Percentiles rank a stretch among this genome's conserved stretches.
Conservation (phyloP, 2,888 invertebrate species). For the Erpobdella octoculata region DNA sequence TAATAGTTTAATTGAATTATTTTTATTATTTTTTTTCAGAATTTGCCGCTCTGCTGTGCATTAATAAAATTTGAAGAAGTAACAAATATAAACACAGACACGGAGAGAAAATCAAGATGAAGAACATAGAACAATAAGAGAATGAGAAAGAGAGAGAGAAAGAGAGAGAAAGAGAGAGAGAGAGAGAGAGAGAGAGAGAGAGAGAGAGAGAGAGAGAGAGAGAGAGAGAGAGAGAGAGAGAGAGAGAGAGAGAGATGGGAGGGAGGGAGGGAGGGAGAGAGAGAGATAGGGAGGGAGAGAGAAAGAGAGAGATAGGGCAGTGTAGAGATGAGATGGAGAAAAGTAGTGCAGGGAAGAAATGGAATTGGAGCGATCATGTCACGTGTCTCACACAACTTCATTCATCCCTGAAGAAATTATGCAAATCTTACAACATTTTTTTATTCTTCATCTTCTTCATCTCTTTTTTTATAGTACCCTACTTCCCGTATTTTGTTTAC, state of each 20-base stretch:
- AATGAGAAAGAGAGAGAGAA: conserved; percentile 15
- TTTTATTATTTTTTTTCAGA: background rate
- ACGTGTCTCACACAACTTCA: too few relatives aligned
- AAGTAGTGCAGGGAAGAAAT: too few relatives aligned
- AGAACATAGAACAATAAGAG: background rate
- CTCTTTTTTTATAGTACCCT: too few relatives aligned
- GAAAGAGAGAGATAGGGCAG: too few relatives aligned
- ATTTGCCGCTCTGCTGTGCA: conserved; percentile 12
- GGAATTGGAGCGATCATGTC: too few relatives aligned
- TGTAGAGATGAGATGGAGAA: background rate
- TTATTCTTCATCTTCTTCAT: background rate
- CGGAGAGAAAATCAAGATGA: background rate
- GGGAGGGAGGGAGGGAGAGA: conserved; percentile 10
- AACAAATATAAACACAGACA: background rate
- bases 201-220: conserved; percentile 7
- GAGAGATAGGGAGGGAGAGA: too few relatives aligned
- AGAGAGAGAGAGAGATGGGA: background rate
- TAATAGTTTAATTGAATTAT: too few relatives aligned
- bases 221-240: background rate
- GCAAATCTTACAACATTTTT: background rate
- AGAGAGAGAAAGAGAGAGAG: background rate
- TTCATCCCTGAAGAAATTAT: background rate
- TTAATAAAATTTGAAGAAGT: background rate
- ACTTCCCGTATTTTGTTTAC: too few relatives aligned
- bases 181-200: conserved; percentile 1